Evolutionary conservation across 2,888 invertebrate species (phyloP).

Genomic region (Atrina japonica): DNA sequence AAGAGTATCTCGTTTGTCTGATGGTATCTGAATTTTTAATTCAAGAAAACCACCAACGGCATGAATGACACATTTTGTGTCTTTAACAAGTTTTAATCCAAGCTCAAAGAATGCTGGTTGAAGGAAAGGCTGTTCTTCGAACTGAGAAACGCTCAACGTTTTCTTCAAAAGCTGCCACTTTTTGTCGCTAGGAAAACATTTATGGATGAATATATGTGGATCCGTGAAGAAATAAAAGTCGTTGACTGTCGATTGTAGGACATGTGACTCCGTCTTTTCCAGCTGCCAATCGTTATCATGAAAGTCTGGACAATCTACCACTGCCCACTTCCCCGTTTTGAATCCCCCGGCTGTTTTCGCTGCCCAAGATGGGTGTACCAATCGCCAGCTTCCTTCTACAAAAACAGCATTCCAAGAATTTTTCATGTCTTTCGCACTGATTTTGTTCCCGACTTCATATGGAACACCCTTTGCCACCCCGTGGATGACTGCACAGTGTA

Average conservation of each 20-base stretch:
- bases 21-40: conserved; percentile 47
- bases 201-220: conserved; percentile 57
- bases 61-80: conserved; percentile 42
- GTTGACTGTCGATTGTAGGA: conserved; percentile 30
- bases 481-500: conserved; percentile 64
- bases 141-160: conserved; percentile 50
- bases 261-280: conserved; percentile 17
- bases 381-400: conserved; percentile 64
- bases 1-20: conserved; percentile 36
- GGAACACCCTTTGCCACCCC: conserved; percentile 68
- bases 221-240: conserved; percentile 64
- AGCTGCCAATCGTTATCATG: conserved; percentile 31
- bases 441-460: conserved; percentile 64
- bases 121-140: conserved; percentile 55
- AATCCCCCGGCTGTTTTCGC: conserved; percentile 52
- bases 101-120: conserved; percentile 61
- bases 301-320: conserved; percentile 56
- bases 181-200: conserved; percentile 59
- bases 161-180: conserved; percentile 60
- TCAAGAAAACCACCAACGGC: conserved; percentile 50
- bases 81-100: conserved; percentile 45
- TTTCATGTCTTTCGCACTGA: conserved; percentile 49
- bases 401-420: conserved; percentile 73
- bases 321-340: conserved; percentile 61
- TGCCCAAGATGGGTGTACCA: conserved; percentile 72